These are phyloP conservation scores for Cyanistes caeruleus DNA, from an alignment of 2,113 vertebrate genomes.

Conservation along the genomic window DNA sequence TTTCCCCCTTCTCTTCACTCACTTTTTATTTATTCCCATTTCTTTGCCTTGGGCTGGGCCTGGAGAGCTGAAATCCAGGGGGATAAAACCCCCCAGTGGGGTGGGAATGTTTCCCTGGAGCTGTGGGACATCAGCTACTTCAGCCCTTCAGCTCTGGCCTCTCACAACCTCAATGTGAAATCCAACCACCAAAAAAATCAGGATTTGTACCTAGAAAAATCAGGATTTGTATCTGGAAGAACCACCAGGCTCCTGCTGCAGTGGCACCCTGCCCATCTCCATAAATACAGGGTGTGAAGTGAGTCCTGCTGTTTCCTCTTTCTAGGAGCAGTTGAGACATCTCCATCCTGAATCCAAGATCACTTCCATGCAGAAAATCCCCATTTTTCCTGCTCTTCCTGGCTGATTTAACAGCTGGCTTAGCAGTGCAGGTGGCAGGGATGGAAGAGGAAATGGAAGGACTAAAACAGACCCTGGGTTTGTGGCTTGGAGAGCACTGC, in stretches of 20 bases:
- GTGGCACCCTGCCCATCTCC: neutral
- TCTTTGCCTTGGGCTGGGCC: neutral
- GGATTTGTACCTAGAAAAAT: neutral
- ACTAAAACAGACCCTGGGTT: neutral
- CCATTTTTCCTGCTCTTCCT: neutral
- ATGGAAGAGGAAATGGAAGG: neutral
- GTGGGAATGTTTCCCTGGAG: neutral
- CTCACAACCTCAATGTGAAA: neutral
- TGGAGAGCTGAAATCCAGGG: neutral
- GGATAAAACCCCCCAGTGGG: accelerated
- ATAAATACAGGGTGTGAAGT: accelerated
- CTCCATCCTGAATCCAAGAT: neutral
- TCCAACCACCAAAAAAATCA: neutral
- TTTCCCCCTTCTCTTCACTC: neutral
- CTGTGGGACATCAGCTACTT: neutral
- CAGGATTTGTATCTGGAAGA: neutral
- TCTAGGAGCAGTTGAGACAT: neutral
- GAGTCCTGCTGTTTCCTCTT: neutral
- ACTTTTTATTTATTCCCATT: neutral
- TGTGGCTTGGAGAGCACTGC: neutral
- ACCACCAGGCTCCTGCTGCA: neutral
- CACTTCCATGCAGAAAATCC: neutral
- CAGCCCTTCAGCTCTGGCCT: neutral
- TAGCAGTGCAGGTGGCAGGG: neutral
- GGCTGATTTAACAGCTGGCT: neutral